Base-by-base conservation (phyloP, 2,113 vertebrate genomes). In the Lethenteron camtschaticum region DNA sequence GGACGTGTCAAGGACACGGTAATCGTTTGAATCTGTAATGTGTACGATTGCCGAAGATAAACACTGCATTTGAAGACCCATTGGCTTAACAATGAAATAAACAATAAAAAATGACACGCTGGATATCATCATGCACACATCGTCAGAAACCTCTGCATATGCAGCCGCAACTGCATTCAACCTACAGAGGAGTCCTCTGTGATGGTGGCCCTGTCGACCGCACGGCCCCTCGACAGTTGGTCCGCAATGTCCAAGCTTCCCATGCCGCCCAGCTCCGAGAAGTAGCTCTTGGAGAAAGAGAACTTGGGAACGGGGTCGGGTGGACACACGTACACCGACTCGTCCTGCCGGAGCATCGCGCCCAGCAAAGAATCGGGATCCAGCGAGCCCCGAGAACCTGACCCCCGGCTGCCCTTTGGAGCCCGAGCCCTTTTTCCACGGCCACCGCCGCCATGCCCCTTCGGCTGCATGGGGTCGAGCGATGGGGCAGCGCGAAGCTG, bases 281-380 rank as follows among this genome's bases (percentile, higher is more conserved):
- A 71, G 11, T 77, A 74, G 71, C 76, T 75, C 75, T 74, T 77
- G 14, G 78, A 78, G 70, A 79, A 77, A 1, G 80, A 73, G 72
- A 73, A 68, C 68, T 70, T 80, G 8, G 77, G 73, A 10, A 78
- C 10, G 3, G 75, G 20, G 56, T 78, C 76, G 0, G 78, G 74
- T 56, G 81, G 79, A 70, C 81, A 81, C 57, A 80, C 79, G 73
- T 80, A 81, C 66, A 75, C 76, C 0, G 76, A 80, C 71, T 79
- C 69, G 11, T 86, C 81, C 76, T 85, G 85, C 57, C 1, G 78
- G 79, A 81, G 81, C 70, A 81, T 73, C 0, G 80, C 70, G 0
- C 82, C 83, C 3, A 83, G 75, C 11, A 84, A 76, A 57, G 84
- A 85, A 18, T 75, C 71, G 0, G 82, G 79, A 60, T 82, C 77